Base-by-base conservation (phyloP, 1,140 invertebrate species). In the Drosophila teissieri region DNA sequence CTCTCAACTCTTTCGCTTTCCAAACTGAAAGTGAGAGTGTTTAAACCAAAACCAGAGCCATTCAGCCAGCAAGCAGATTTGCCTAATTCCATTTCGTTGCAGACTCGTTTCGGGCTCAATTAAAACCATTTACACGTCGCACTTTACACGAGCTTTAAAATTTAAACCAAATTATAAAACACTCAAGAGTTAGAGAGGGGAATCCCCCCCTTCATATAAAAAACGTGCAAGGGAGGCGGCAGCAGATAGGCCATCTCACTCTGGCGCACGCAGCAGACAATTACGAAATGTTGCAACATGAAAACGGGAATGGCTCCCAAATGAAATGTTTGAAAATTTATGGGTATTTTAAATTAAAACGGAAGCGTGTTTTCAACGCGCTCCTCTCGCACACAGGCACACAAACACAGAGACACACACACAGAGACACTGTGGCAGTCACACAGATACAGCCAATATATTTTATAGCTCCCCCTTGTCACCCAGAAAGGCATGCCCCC, bases 321-420 rank as follows among this genome's bases (percentile, higher is more conserved):
- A 91, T 90, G 90, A 91, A 88, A 91, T 83, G 75, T 81, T 76
- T 78, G 82, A 88, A 91, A 91, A 91, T 91, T 91, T 91, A 91
- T 91, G 90, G 88, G 84, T 90, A 91, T 91, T 91, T 91, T 90
- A 91, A 91, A 91, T 91, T 91, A 91, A 91, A 91, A 91, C 90
- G 90, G 90, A 91, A 91, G 88, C 86, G 90, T 88, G 90, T 90
- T 91, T 91, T 90, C 77, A 88, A 67, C 90, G 78, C 81, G 65
- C 72, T 65, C 46, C 64, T 64, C 19, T 36, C 27, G 62, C 74
- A 58, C 65, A 67, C 73, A 58, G 45, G 70, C 53, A 68, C 49
- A 46, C 31, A n/a, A 27, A 44, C 44, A 15, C 49, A n/a, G n/a
- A n/a, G n/a, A 68, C 54, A 46, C 24, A 17, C 34, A 48, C 44